phyloP scores from a whole-genome alignment of 1,140 invertebrate species.

The Cotesia glomerata region DNA sequence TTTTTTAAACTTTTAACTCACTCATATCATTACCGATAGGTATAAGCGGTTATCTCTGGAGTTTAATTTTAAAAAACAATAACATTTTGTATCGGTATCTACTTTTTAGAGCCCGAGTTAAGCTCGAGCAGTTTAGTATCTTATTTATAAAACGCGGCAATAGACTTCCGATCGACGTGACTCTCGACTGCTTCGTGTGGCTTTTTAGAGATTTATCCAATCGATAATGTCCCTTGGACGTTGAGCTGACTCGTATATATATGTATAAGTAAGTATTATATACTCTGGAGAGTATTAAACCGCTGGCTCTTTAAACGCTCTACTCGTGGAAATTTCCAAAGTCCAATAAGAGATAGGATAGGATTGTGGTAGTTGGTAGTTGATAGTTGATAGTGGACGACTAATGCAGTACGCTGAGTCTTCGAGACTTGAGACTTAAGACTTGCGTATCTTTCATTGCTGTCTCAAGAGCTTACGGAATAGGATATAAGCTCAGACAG shows the following conservation, averaged over 20 bases:
- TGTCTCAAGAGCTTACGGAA: no score
- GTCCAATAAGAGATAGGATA: neutral
- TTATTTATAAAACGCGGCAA: slow-evolving; percentile 23
- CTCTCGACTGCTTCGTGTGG: slow-evolving; percentile 18
- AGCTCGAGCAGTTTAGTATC: neutral
- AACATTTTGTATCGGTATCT: no score
- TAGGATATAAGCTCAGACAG: no score
- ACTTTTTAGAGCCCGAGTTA: no score
- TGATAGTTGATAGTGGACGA: no score
- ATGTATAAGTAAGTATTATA: no score
- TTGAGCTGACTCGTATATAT: neutral
- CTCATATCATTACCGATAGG: slow-evolving; percentile 5
- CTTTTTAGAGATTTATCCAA: slow-evolving; percentile 47
- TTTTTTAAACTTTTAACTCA: slow-evolving; percentile 27
- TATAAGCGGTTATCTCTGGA: neutral
- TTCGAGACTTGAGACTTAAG: no score
- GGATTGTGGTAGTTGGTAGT: neutral
- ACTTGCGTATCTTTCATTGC: no score
- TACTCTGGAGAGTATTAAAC: neutral
- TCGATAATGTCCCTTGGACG: slow-evolving; percentile 39
- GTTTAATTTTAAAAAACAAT: no score
- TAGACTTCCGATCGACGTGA: slow-evolving; percentile 52
- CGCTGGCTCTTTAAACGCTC: neutral
- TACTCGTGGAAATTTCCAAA: slow-evolving; percentile 44
- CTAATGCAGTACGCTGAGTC: no score